Base-by-base conservation (phyloP, 2,113 vertebrate genomes). In the Megaptera novaeangliae region DNA sequence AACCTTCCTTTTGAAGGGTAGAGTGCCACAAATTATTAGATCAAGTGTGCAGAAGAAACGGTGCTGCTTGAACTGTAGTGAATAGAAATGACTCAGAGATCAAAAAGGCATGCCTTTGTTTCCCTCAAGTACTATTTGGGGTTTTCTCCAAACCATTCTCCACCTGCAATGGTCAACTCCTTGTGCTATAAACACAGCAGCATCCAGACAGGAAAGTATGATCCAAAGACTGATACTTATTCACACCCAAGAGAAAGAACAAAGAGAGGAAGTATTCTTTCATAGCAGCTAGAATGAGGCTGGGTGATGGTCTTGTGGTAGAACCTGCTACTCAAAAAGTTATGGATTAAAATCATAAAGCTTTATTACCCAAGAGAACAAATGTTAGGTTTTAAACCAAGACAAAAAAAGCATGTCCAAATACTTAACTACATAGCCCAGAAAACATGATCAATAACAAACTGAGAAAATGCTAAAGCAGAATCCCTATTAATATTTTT, bases 371-470 rank as follows among this genome's bases (percentile, higher is more conserved):
- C 63, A 90, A 66, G 21, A 93, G 34, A 46, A 90, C 7, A 83
- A 83, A 83, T 44, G 29, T 77, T 93, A 95, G 44, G 39, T 83
- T 82, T 92, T 75, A 96, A 90, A 96, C 5, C 31, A 90, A 64
- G 11, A 92, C n/a, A 23, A 87, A 85, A 89, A 86, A 52, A n/a
- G 31, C 31, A 71, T 82, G 36, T 82, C 31, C 55, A 92, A 95
- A 81, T 36, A 74, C 31, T 36, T 77, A 95, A 69, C 25, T 86
- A 55, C 63, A 64, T 41, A 80, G n/a, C n/a, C 17, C 52, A 61
- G 52, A 71, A 68, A 90, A n/a, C 27, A 61, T 34, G 69, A 93
- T 41, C 25, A 83, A 64, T 75, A 93, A 25, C 29, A n/a, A 87
- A 44, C 41, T 77, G 34, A 93, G n/a, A 63, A 85, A 55, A 85